Evolutionary conservation across 1,140 invertebrate genomes (phyloP).

Genomic region (Philaenus spumarius): DNA sequence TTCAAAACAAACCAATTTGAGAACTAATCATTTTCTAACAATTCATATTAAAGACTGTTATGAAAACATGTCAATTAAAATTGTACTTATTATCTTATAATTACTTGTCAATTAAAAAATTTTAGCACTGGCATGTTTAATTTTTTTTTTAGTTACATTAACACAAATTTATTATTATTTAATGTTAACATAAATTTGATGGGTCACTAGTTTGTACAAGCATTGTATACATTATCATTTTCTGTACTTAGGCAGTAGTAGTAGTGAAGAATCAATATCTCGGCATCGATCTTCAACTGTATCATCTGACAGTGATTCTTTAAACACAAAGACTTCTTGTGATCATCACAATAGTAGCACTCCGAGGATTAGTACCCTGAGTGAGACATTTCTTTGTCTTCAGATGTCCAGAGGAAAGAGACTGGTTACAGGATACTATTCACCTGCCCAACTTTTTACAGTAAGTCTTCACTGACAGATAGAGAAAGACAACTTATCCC

Average conservation of each 20-base stretch:
- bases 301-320: constrained; percentile 23
- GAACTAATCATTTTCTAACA: too few species aligned
- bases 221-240: too few species aligned
- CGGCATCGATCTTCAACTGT: not conserved
- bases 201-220: too few species aligned
- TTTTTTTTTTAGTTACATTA: too few species aligned
- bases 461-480: constrained; percentile 34
- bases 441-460: constrained; percentile 37
- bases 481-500: too few species aligned
- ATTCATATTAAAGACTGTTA: too few species aligned
- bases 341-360: not conserved
- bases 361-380: not conserved
- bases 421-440: constrained; percentile 40
- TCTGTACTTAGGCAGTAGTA: constrained; percentile 5
- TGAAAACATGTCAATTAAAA: too few species aligned
- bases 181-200: too few species aligned
- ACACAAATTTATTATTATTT: too few species aligned
- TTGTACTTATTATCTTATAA: not conserved
- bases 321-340: not conserved
- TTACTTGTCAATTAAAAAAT: not conserved
- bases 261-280: constrained; percentile 16
- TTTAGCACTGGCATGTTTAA: too few species aligned
- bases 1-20: too few species aligned
- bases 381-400: not conserved
- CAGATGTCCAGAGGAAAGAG: constrained; percentile 4